phyloP scores from a whole-genome alignment of 2,797 vertebrate species.

The Psittacula echo region DNA sequence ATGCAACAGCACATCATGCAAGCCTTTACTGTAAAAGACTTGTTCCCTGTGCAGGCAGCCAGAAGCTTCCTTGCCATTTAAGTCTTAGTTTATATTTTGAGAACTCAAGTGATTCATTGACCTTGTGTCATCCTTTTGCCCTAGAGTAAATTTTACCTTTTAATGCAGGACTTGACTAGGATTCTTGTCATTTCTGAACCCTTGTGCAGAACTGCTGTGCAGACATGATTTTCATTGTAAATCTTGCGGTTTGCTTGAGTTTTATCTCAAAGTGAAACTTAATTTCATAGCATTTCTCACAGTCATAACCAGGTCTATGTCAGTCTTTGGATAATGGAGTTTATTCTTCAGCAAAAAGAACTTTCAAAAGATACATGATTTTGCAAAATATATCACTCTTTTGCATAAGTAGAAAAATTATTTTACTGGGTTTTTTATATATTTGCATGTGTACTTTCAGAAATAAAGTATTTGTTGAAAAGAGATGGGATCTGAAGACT shows the following conservation, averaged over 20 bases:
- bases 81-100: neutral
- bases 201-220: neutral
- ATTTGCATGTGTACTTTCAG: neutral
- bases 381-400: neutral
- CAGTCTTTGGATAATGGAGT: neutral
- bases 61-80: neutral
- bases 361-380: neutral
- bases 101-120: neutral
- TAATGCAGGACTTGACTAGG: neutral
- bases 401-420: neutral
- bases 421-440: neutral
- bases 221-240: neutral
- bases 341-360: neutral
- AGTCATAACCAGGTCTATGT: neutral
- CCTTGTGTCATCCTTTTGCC: neutral
- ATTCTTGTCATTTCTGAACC: neutral
- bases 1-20: neutral
- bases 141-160: neutral
- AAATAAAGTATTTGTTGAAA: neutral
- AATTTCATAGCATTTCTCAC: neutral
- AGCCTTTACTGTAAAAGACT: neutral
- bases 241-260: neutral
- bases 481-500: neutral
- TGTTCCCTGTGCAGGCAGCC: neutral
- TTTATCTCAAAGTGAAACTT: neutral